phyloP scores from a whole-genome alignment of 92 coral and sea anemone species.

The Paragorgia papillata region DNA sequence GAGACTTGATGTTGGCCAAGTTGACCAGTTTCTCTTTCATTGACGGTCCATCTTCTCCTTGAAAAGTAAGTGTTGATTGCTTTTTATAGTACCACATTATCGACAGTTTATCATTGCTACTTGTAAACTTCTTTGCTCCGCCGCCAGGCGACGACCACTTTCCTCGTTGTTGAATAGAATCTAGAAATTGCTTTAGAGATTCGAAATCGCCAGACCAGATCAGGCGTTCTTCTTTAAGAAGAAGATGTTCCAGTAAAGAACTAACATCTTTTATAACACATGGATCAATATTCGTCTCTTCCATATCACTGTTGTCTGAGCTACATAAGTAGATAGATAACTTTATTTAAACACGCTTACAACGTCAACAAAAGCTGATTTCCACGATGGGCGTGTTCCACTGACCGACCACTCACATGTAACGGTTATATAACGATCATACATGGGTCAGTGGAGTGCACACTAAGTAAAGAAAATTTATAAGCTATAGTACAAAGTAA shows the following conservation, averaged over 20 bases:
- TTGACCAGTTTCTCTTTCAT: not conserved
- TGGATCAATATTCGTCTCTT: too few relatives aligned
- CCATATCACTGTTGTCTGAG: too few relatives aligned
- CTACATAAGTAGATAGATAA: too few relatives aligned
- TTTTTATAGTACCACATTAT: not conserved
- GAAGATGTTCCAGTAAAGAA: slow-evolving; percentile 16
- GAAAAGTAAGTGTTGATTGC: slow-evolving; percentile 29
- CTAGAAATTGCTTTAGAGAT: not conserved
- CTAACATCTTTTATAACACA: slow-evolving; percentile 5
- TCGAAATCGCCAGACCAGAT: not conserved
- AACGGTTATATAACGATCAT: too few relatives aligned
- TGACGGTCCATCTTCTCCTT: slow-evolving; percentile 20
- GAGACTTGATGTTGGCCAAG: slow-evolving; percentile 1
- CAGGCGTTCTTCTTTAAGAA: not conserved
- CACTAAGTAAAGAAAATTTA: too few relatives aligned
- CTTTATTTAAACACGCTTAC: too few relatives aligned
- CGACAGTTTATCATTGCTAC: too few relatives aligned
- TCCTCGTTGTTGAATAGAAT: slow-evolving; percentile 20
- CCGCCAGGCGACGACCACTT: slow-evolving; percentile 36
- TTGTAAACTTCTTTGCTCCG: slow-evolving; percentile 8
- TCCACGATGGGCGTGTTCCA: too few relatives aligned
- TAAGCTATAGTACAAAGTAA: too few relatives aligned
- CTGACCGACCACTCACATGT: too few relatives aligned
- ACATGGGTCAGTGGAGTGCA: too few relatives aligned
- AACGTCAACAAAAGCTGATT: too few relatives aligned